Percentiles rank a stretch among this genome's conserved stretches.
These are phyloP conservation scores for Dolichomitus sp. DNA, from an alignment of 2,888 invertebrate species.

Conservation along the genomic window DNA sequence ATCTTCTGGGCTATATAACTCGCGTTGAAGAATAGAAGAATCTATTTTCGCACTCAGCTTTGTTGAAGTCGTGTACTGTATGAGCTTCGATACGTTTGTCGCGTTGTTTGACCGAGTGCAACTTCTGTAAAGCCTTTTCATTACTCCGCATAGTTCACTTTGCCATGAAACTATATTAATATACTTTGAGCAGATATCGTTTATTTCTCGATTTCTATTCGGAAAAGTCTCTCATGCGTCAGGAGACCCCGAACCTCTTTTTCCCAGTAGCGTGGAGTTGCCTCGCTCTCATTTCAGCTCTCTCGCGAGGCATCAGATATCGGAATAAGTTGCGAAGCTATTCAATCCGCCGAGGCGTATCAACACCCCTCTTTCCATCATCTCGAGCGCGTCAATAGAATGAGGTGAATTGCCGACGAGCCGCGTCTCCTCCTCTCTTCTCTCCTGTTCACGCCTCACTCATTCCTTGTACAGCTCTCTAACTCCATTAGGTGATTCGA, in stretches of 20 bases:
- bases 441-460: conserved; percentile 11
- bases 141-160: background rate
- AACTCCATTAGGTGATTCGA: conserved; percentile 48
- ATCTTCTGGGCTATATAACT: conserved; percentile 6
- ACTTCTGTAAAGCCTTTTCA: conserved; percentile 33
- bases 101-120: conserved; percentile 11
- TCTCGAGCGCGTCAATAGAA: conserved; percentile 39
- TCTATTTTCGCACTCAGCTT: conserved; percentile 33
- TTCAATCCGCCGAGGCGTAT: conserved; percentile 55
- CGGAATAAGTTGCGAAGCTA: conserved; percentile 60
- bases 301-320: conserved; percentile 50
- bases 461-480: conserved; percentile 17
- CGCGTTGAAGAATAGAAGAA: conserved; percentile 22
- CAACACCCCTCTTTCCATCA: conserved; percentile 34
- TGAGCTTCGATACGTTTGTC: conserved; percentile 33
- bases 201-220: conserved; percentile 17
- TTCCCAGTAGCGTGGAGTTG: background rate
- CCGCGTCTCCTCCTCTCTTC: conserved; percentile 26
- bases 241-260: conserved; percentile 5
- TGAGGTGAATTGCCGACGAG: conserved; percentile 37
- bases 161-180: conserved; percentile 15
- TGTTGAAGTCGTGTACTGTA: conserved; percentile 8
- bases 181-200: conserved; percentile 11
- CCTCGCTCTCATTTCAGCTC: conserved; percentile 23
- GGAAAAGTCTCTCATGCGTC: conserved; percentile 39